Evolutionary conservation across 2,113 vertebrate genomes (phyloP), one percentile per base, ranked within the genome.

Genomic region (Fulmarus glacialis): DNA sequence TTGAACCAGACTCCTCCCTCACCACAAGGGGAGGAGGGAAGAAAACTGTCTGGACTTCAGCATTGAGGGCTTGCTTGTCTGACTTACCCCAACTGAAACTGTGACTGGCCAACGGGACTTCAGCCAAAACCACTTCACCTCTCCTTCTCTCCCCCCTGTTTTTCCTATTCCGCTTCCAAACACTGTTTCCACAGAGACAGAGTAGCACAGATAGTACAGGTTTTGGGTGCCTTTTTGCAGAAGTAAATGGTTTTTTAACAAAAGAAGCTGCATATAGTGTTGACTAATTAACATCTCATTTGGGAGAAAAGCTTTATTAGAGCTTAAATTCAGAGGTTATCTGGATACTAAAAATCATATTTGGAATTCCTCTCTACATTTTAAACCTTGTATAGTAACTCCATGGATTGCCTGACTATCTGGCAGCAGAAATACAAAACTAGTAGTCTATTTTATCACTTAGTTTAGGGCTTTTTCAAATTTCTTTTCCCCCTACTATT

Each of bases 141-240:
- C 89, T 80, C 72, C 68, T 87, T 78, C 64, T 84, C n/a, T 34
- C 55, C 30, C 27, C 6, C 1, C 40, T 12, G 1, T 32, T 91
- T 94, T 91, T 86, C 66, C 55, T 78, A 47, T 89, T 92, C 80
- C 72, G 21, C 40, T 87, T 52, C 66, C 93, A 79, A 30, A 55
- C 32, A 45, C 77, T 34, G 90, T 96, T 97, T 92, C 97, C 96
- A 97, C 96, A 97, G 97, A 97, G 93, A 96, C 92, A 66, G 90
- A 58, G 58, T 24, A 93, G 63, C 42, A 58, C 14, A 32, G 89
- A 82, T 80, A 88, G 82, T 24, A 58, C 34, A 86, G 79, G 30
- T n/a, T 92, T 94, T 70, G 19, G 72, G 53, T 42, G 71, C 78
- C 40, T 86, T 94, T 88, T 82, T 82, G 60, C 24, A 94, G 52